These are phyloP conservation scores for Anthrax anthrax DNA, from an alignment of 2,888 invertebrate genomes.

Conservation along the genomic window DNA sequence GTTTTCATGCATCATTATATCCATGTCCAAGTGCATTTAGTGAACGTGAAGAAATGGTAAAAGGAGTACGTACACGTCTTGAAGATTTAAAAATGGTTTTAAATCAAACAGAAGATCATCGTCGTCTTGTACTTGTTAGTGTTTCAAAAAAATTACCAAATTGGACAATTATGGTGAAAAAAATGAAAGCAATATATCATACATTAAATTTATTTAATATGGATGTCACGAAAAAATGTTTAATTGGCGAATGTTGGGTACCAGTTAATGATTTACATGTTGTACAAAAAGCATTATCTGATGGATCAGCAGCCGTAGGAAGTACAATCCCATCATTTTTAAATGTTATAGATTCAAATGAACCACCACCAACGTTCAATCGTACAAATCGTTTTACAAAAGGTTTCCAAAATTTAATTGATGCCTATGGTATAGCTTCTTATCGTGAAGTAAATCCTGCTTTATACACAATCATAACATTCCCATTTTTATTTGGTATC, in stretches of 20 bases:
- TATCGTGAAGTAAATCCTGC: constrained; percentile 90
- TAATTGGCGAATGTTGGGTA: constrained; percentile 84
- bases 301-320: constrained; percentile 70
- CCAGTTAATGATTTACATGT: constrained; percentile 53
- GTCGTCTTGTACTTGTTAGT: constrained; percentile 60
- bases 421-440: constrained; percentile 83
- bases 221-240: constrained; percentile 79
- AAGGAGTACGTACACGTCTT: constrained; percentile 64
- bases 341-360: constrained; percentile 68
- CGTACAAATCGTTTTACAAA: constrained; percentile 82
- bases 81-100: constrained; percentile 67
- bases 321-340: constrained; percentile 86
- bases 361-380: constrained; percentile 82
- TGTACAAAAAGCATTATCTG: constrained; percentile 63
- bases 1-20: constrained; percentile 74
- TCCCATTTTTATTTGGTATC: constrained; percentile 88
- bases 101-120: constrained; percentile 71
- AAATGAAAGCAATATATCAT: constrained; percentile 90
- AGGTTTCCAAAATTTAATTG: constrained; percentile 86
- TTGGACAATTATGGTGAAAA: constrained; percentile 70
- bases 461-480: constrained; percentile 75
- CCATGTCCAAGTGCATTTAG: constrained; percentile 68
- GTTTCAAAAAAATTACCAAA: constrained; percentile 68
- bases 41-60: constrained; percentile 68
- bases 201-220: constrained; percentile 84